A percentile compares a stretch with the other conserved stretches of the same genome.
These are phyloP conservation scores for Lypha dubia DNA, from an alignment of 2,888 invertebrate species.

Conservation along the genomic window DNA sequence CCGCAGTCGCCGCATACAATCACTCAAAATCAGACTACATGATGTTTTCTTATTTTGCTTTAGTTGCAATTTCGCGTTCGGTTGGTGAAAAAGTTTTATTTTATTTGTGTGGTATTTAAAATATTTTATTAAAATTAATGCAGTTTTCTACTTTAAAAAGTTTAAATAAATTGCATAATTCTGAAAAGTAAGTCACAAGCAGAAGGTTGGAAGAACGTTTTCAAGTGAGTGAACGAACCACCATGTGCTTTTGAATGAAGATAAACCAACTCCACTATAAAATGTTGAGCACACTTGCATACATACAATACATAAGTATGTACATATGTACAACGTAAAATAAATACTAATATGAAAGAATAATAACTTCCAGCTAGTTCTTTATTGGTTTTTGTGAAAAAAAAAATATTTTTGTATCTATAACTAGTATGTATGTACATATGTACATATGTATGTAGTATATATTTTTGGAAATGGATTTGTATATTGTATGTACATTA, in stretches of 20 bases:
- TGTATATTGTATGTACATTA: too few species aligned
- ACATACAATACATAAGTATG: not conserved
- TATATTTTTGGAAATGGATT: not conserved
- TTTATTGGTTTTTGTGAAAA: too few species aligned
- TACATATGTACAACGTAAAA: not conserved
- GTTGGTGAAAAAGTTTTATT: conserved; percentile 20
- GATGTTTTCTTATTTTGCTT: conserved; percentile 52
- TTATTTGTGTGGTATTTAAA: not conserved
- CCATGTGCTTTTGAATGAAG: conserved; percentile 32
- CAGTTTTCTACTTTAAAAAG: not conserved
- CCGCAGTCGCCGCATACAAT: conserved; percentile 25
- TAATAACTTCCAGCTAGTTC: too few species aligned
- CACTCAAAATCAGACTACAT: conserved; percentile 34
- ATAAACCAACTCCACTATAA: not conserved
- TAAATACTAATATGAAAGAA: too few species aligned
- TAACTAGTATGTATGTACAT: too few species aligned
- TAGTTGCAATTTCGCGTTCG: conserved; percentile 60
- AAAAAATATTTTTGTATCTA: too few species aligned
- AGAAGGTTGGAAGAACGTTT: not conserved
- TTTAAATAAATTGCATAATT: not conserved
- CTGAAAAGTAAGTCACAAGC: not conserved
- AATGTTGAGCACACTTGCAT: not conserved
- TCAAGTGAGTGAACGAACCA: not conserved
- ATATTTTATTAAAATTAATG: not conserved
- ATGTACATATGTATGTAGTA: not conserved